These are phyloP conservation scores for Tetraodon nigroviridis DNA, from an alignment of 2,113 vertebrate genomes.

Conservation along the genomic window DNA sequence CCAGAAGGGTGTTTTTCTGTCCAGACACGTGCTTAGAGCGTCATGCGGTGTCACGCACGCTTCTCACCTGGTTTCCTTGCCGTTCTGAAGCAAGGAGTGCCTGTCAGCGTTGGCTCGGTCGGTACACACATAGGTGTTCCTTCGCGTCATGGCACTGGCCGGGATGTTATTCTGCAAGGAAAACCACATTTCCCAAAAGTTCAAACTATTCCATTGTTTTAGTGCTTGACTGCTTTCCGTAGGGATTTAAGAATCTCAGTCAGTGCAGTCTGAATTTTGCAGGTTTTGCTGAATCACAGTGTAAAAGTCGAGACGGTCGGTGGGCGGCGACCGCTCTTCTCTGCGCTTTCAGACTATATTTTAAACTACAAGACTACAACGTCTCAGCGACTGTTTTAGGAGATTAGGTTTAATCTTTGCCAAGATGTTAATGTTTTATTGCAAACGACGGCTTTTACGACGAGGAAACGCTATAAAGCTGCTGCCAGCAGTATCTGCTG, in stretches of 20 bases:
- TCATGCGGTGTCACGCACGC: neutral
- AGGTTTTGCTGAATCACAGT: too few species aligned
- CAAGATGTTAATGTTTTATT: neutral
- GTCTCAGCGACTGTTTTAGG: neutral
- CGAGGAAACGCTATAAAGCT: conserved; percentile 11
- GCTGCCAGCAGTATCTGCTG: too few species aligned
- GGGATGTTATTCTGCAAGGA: conserved; percentile 79
- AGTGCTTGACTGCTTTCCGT: too few species aligned
- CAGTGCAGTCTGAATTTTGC: too few species aligned
- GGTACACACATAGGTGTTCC: conserved; percentile 91
- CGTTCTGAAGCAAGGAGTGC: conserved; percentile 81
- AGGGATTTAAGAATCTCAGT: too few species aligned
- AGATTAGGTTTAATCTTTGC: conserved; percentile 8
- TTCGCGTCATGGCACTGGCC: conserved; percentile 84
- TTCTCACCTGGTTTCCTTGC: conserved; percentile 86
- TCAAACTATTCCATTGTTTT: too few species aligned
- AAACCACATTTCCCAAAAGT: neutral
- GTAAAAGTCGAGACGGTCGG: too few species aligned
- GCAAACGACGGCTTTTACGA: neutral
- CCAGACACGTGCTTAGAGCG: too few species aligned
- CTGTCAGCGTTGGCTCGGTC: conserved; percentile 79
- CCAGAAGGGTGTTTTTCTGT: neutral
- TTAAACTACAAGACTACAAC: too few species aligned
- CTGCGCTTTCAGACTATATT: too few species aligned
- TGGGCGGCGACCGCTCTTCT: too few species aligned